A percentile compares a stretch with the other conserved stretches of the same genome.
Conservation (phyloP, 1,140 invertebrate genomes). For the Brachionus koreanus region DNA sequence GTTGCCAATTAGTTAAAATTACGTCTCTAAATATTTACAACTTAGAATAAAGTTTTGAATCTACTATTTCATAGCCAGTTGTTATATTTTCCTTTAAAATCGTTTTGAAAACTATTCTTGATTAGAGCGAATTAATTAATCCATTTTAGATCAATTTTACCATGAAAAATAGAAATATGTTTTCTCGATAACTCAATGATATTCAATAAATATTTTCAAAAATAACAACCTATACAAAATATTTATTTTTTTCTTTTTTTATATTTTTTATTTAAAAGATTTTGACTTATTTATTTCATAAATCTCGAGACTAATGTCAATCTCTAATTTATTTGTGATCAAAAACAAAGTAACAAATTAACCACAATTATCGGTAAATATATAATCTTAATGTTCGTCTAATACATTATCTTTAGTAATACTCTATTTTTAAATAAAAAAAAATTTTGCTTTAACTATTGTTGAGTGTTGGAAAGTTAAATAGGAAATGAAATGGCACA, state of each 20-base stretch:
- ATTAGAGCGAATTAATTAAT: too few relatives aligned
- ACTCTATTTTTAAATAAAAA: not conserved
- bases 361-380: constrained; percentile 19
- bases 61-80: too few relatives aligned
- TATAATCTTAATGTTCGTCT: not conserved
- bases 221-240: not conserved
- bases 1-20: too few relatives aligned
- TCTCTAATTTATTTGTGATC: not conserved
- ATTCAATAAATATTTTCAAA: too few relatives aligned
- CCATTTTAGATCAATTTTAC: too few relatives aligned
- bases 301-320: constrained; percentile 13
- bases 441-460: not conserved
- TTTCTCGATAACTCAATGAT: too few relatives aligned
- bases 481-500: not conserved
- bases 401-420: not conserved
- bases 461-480: not conserved
- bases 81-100: too few relatives aligned
- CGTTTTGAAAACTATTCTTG: too few relatives aligned
- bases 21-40: too few relatives aligned
- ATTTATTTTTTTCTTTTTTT: not conserved
- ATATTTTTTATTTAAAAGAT: not conserved
- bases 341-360: not conserved
- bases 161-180: too few relatives aligned
- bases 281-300: not conserved
- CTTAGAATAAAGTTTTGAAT: too few relatives aligned